phyloP scores from a whole-genome alignment of 2,888 invertebrate genomes.

The Hemaris fuciformis region DNA sequence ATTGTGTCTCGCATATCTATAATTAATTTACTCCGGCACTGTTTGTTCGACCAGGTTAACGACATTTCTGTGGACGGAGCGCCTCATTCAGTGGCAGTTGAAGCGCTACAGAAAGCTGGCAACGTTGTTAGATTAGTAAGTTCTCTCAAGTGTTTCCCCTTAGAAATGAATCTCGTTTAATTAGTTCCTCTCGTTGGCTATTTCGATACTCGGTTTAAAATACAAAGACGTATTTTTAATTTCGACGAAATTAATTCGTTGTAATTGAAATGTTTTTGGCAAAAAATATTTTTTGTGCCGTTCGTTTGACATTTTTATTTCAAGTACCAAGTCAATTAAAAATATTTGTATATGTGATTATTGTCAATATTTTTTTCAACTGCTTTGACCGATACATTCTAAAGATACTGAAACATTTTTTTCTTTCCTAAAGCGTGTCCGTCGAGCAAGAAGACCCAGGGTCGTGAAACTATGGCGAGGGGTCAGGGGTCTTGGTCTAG shows the following conservation, averaged over 20 bases:
- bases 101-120: constrained; percentile 97
- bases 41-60: constrained; percentile 86
- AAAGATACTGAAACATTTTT: too few species aligned
- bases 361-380: constrained; percentile 18
- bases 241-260: background rate
- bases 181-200: constrained; percentile 11
- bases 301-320: background rate
- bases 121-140: constrained; percentile 95
- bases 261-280: background rate
- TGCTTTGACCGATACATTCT: too few species aligned
- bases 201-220: background rate
- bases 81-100: constrained; percentile 96
- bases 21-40: background rate
- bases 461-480: constrained; percentile 74
- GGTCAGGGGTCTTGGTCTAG: constrained; percentile 69
- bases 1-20: background rate
- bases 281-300: background rate
- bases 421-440: constrained; percentile 61
- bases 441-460: constrained; percentile 69
- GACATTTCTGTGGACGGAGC: constrained; percentile 95
- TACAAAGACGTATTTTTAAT: background rate
- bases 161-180: background rate
- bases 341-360: too few species aligned
- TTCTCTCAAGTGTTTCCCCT: constrained; percentile 26
- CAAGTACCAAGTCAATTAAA: background rate